A percentile compares a stretch with the other conserved stretches of the same genome.
Evolutionary conservation across 2,888 invertebrate genomes (phyloP).

Genomic region (Ischnura elegans): DNA sequence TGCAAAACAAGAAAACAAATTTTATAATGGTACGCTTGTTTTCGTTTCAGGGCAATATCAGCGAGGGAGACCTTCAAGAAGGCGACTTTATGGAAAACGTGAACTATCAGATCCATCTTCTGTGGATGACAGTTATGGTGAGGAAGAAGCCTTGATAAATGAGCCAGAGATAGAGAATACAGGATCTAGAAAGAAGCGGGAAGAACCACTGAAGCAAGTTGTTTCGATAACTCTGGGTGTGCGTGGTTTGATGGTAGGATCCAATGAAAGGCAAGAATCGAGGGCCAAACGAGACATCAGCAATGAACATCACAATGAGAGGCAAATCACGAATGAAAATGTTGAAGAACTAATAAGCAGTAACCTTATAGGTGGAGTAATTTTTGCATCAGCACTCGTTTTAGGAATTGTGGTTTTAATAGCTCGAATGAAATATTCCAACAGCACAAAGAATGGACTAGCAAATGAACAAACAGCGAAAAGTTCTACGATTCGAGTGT

Average conservation of each 20-base stretch:
- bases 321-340: not conserved
- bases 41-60: conserved; percentile 69
- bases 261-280: conserved; percentile 29
- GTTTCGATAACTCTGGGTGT: conserved; percentile 73
- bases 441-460: not conserved
- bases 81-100: conserved; percentile 68
- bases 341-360: not conserved
- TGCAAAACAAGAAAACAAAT: not conserved
- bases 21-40: conserved; percentile 6
- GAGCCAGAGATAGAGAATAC: not conserved
- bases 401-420: conserved; percentile 41
- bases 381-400: conserved; percentile 42
- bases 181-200: conserved; percentile 69
- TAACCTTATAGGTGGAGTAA: conserved; percentile 6
- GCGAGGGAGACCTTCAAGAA: conserved; percentile 68
- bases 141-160: not conserved
- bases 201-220: conserved; percentile 71
- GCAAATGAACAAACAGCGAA: not conserved
- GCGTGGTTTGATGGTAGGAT: conserved; percentile 71
- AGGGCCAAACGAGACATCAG: conserved; percentile 27
- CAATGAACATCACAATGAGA: not conserved
- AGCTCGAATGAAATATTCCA: not conserved
- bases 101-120: conserved; percentile 72
- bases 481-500: not conserved
- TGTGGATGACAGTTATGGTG: not conserved